Percentiles rank a stretch among this genome's conserved stretches.
phyloP scores from a whole-genome alignment of 2,888 invertebrate genomes.

The Himalopsyche anomala region DNA sequence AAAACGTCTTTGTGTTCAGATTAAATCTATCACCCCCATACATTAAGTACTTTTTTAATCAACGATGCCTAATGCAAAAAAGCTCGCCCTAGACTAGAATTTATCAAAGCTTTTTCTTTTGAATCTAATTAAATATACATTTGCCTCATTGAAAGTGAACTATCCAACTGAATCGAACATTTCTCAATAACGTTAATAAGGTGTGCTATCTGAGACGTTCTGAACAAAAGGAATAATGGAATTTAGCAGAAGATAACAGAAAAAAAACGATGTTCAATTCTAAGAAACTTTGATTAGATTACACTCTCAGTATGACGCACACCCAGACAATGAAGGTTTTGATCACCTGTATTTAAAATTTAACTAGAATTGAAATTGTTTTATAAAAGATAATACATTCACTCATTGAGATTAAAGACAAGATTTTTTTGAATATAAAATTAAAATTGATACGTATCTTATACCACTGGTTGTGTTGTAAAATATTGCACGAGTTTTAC shows the following conservation, averaged over 20 bases:
- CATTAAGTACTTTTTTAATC: conserved; percentile 13
- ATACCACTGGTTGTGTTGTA: no score
- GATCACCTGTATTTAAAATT: neutral
- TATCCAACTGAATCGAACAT: neutral
- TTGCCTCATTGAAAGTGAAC: conserved; percentile 32
- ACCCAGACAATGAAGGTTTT: neutral
- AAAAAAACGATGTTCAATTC: conserved; percentile 22
- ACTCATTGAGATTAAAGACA: no score
- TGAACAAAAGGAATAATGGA: conserved; percentile 27
- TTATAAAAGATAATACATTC: no score
- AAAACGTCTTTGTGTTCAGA: no score
- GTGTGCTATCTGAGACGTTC: neutral
- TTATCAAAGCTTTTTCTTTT: conserved; percentile 22
- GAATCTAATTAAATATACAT: conserved; percentile 38
- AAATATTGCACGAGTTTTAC: no score
- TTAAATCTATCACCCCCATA: no score
- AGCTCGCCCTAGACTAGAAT: neutral
- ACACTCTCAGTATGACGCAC: neutral
- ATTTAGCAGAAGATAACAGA: conserved; percentile 8
- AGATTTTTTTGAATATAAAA: no score
- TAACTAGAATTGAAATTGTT: no score
- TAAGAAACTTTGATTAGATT: conserved; percentile 1
- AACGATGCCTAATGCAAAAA: neutral
- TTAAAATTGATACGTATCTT: no score
- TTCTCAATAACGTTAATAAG: conserved; percentile 38